phyloP scores from a whole-genome alignment of 2,113 vertebrate genomes.

The Neogale vison region DNA sequence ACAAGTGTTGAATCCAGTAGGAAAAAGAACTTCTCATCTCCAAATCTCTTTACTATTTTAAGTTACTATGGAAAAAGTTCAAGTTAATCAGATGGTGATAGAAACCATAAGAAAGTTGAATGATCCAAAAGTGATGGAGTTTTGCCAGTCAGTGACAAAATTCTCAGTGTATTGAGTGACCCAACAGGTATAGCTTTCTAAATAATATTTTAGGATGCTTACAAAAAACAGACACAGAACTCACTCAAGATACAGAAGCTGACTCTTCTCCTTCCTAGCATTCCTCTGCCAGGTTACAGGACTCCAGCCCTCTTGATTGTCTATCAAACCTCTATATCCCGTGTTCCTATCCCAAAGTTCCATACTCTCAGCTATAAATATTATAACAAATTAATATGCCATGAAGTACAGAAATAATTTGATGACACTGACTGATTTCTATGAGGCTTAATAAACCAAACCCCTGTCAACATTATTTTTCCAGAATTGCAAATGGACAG shows the following conservation, averaged over 20 bases:
- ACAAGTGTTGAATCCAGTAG: background rate
- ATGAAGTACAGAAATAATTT: background rate
- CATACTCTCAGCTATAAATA: background rate
- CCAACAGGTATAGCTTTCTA: background rate
- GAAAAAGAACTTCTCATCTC: background rate
- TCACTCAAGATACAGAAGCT: background rate
- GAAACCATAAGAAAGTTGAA: background rate
- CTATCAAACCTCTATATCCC: background rate
- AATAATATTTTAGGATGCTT: background rate
- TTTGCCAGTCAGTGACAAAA: background rate
- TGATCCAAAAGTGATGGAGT: background rate
- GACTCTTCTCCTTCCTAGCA: background rate
- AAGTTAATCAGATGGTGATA: background rate
- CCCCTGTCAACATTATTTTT: background rate
- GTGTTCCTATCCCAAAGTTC: background rate
- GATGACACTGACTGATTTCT: constrained; percentile 26
- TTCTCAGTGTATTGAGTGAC: background rate
- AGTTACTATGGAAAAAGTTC: background rate
- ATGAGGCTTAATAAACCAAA: background rate
- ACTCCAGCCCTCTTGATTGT: background rate
- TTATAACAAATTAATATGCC: background rate
- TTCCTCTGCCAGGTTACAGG: background rate
- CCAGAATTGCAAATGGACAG: background rate
- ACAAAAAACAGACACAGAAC: background rate
- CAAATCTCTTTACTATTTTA: background rate